These are phyloP conservation scores for Doryteuthis pealeii DNA, from an alignment of 1,140 invertebrate genomes.

Conservation along the genomic window DNA sequence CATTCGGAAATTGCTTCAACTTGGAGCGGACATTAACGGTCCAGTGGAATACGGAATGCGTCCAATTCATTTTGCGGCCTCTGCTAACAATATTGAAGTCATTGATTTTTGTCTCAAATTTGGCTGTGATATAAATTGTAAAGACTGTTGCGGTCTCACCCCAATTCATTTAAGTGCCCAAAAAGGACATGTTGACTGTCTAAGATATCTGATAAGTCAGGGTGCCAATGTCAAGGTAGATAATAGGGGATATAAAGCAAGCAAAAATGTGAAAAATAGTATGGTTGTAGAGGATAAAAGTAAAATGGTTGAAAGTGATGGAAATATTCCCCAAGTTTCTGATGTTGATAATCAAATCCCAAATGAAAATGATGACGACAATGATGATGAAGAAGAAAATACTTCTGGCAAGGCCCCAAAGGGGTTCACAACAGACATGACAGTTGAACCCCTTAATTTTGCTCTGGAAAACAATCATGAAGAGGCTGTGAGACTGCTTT, in stretches of 20 bases:
- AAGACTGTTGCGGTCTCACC: constrained; percentile 87
- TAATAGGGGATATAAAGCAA: constrained; percentile 22
- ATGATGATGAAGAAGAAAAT: too few relatives aligned
- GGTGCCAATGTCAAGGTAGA: constrained; percentile 79
- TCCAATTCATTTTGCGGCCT: constrained; percentile 88
- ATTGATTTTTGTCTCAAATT: constrained; percentile 60
- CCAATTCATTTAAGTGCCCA: constrained; percentile 84
- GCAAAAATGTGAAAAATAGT: too few relatives aligned
- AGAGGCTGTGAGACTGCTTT: constrained; percentile 68
- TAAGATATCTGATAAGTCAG: constrained; percentile 73
- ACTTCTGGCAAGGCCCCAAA: constrained; percentile 50
- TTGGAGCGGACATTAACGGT: constrained; percentile 56
- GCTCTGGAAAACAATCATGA: constrained; percentile 85
- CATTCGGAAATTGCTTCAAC: constrained; percentile 61
- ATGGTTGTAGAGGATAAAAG: too few relatives aligned
- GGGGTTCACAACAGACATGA: constrained; percentile 40
- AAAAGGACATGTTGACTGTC: constrained; percentile 69
- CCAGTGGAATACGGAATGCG: constrained; percentile 69
- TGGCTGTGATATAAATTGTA: constrained; percentile 81
- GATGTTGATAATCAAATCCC: too few relatives aligned
- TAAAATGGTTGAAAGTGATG: too few relatives aligned
- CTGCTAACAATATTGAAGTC: constrained; percentile 80
- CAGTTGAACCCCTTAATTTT: constrained; percentile 51
- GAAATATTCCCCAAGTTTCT: too few relatives aligned
- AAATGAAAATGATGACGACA: constrained; percentile 45